Percentiles rank a stretch among this genome's conserved stretches.
phyloP scores from a whole-genome alignment of 2,797 vertebrate species.

The Poliocrania exsul region DNA sequence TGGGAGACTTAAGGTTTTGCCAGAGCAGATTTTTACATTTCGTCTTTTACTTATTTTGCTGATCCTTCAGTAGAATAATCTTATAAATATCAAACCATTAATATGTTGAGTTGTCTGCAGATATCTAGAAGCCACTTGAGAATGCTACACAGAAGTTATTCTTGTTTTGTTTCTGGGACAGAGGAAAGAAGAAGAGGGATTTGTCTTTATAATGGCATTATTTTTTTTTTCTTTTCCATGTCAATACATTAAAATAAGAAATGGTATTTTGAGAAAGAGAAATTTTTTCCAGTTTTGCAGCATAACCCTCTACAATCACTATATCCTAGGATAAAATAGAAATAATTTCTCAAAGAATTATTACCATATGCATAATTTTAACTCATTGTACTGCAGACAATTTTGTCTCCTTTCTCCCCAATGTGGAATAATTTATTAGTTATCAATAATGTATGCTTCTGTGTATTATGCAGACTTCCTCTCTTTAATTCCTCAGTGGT shows the following conservation, averaged over 20 bases:
- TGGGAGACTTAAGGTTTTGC: constrained; percentile 39
- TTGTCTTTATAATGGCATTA: not conserved
- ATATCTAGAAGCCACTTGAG: constrained; percentile 64
- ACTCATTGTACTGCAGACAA: not conserved
- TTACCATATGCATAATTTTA: not conserved
- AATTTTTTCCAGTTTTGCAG: not conserved
- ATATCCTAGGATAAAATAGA: not conserved
- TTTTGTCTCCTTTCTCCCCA: not conserved
- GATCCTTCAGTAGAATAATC: constrained; percentile 27
- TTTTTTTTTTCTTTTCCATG: not conserved
- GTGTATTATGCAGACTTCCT: not conserved
- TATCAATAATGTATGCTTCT: not conserved
- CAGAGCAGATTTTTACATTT: constrained; percentile 3
- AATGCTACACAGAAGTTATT: not conserved
- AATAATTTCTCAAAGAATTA: not conserved
- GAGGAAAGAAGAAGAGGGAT: not conserved
- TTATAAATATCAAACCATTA: constrained; percentile 72
- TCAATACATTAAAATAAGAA: not conserved
- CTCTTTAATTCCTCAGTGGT: not conserved
- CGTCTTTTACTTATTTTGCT: constrained; percentile 40
- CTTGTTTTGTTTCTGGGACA: constrained; percentile 53
- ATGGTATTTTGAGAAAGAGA: not conserved
- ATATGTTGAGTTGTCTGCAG: constrained; percentile 59
- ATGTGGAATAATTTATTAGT: constrained; percentile 10
- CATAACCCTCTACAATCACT: not conserved